Evolutionary conservation across 92 coral and sea anemone species (phyloP).

Genomic region (Porites lobata): DNA sequence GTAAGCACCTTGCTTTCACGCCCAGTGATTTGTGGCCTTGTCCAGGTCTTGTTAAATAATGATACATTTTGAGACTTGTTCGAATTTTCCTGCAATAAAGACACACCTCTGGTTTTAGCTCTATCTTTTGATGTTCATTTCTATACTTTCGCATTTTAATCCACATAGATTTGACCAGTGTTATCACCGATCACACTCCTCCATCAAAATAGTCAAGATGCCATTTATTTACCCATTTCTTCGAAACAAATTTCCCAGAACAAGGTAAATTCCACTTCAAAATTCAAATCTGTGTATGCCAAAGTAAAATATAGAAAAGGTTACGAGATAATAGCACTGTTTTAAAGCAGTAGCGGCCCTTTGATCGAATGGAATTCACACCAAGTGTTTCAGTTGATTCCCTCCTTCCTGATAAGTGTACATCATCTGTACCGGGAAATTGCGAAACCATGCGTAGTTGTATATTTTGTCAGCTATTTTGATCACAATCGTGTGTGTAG

Average conservation of each 20-base stretch:
- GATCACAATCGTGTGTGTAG: background rate
- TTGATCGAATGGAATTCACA: background rate
- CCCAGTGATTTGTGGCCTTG: background rate
- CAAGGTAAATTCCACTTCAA: background rate
- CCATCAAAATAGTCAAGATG: background rate
- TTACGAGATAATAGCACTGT: no score
- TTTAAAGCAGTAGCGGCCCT: background rate
- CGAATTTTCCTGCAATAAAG: constrained; percentile 19
- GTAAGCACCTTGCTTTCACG: background rate
- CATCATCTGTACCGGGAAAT: background rate
- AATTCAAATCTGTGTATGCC: background rate
- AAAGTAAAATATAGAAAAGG: background rate
- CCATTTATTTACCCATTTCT: background rate
- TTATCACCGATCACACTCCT: background rate
- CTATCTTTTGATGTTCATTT: background rate
- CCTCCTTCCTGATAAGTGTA: background rate
- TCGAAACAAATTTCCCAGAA: background rate
- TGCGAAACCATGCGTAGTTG: background rate
- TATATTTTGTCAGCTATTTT: background rate
- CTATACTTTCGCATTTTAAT: background rate
- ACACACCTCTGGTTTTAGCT: background rate
- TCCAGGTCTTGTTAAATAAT: no score
- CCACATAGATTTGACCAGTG: background rate
- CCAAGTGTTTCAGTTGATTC: background rate
- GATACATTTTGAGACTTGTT: background rate